Conservation (phyloP, 2,888 invertebrate genomes). For the Cyrtodaria siliqua region DNA sequence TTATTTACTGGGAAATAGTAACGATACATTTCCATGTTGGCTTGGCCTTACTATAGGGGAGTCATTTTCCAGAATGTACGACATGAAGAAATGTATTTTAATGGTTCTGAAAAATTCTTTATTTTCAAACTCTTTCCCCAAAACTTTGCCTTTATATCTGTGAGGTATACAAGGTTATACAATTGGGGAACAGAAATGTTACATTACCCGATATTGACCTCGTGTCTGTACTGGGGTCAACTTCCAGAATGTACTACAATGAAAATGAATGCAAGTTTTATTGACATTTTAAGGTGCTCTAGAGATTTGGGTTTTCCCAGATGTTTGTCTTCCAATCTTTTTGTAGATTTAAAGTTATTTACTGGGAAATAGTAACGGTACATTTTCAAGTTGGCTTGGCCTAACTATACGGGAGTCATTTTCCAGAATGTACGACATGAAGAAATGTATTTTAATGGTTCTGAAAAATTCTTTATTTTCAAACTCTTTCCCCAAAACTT, state of each 20-base stretch:
- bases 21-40: conserved; percentile 44
- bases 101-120: background rate
- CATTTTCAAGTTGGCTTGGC: conserved; percentile 38
- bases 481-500: no score
- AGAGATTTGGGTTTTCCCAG: no score
- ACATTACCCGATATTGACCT: no score
- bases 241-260: no score
- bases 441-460: background rate
- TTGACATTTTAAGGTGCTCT: no score
- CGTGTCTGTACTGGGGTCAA: no score
- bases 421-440: conserved; percentile 38
- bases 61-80: conserved; percentile 41
- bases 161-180: no score
- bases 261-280: no score
- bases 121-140: no score
- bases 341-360: background rate
- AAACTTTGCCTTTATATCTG: no score
- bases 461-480: no score
- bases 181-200: no score
- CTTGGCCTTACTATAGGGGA: conserved; percentile 6
- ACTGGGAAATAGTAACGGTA: conserved; percentile 12
- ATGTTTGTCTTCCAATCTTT: background rate
- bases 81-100: conserved; percentile 14
- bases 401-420: conserved; percentile 19
- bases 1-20: conserved; percentile 6